These are phyloP conservation scores for Rhinichthys klamathensis DNA, from an alignment of 2,113 vertebrate genomes.

Conservation along the genomic window DNA sequence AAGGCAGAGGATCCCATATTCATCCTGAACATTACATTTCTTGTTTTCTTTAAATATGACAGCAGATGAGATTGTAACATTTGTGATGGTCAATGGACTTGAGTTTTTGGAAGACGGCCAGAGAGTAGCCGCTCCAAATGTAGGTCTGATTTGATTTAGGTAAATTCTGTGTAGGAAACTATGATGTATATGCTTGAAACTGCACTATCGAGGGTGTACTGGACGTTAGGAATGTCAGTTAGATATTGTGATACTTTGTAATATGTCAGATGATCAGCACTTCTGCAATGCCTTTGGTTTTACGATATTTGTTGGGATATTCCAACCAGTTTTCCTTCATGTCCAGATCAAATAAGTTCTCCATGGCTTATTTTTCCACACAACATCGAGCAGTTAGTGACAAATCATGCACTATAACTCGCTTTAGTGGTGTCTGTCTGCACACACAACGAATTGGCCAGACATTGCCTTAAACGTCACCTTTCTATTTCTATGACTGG, in stretches of 20 bases:
- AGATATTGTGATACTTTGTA: constrained; percentile 80
- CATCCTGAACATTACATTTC: constrained; percentile 60
- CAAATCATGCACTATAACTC: constrained; percentile 74
- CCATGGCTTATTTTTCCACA: constrained; percentile 37
- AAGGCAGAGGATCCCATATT: constrained; percentile 59
- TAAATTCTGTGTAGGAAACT: constrained; percentile 39
- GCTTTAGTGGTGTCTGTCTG: constrained; percentile 71
- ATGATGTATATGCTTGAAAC: constrained; percentile 71
- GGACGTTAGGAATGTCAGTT: constrained; percentile 76
- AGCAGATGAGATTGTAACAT: constrained; percentile 81
- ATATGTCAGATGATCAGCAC: constrained; percentile 80
- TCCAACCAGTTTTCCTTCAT: constrained; percentile 31
- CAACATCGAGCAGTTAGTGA: constrained; percentile 58
- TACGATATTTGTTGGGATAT: constrained; percentile 70
- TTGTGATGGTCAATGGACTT: constrained; percentile 70
- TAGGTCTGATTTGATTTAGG: constrained; percentile 35
- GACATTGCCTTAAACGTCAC: constrained; percentile 79
- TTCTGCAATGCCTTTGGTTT: constrained; percentile 82
- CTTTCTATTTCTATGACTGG: constrained; percentile 73
- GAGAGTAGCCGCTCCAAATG: constrained; percentile 18
- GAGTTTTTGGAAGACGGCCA: neutral
- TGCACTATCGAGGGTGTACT: constrained; percentile 76
- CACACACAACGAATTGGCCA: constrained; percentile 74
- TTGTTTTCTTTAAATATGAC: constrained; percentile 75
- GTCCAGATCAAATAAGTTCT: constrained; percentile 44